Conservation (phyloP, 30 jellyfish, hydroid and myxozoan species). For the Aurelia aurita complex sp. Pacific region DNA sequence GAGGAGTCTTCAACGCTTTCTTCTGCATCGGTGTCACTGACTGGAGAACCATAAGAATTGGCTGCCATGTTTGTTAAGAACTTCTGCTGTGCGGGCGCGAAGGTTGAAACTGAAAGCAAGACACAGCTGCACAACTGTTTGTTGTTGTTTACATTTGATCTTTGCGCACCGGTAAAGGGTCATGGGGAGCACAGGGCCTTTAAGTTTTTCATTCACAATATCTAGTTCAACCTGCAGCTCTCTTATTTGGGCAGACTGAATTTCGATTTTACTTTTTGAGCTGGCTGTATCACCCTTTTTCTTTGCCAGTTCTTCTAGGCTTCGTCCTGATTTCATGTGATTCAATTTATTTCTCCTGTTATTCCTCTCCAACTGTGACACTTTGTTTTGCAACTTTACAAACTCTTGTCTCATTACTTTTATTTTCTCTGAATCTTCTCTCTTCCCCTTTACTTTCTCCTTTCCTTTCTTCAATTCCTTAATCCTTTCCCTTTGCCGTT, state of each 20-base stretch:
- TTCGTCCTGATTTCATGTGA: not conserved
- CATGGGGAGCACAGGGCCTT: no score
- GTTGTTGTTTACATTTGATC: no score
- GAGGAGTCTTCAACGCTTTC: no score
- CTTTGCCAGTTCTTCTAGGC: slow-evolving; percentile 7
- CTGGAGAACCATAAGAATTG: no score
- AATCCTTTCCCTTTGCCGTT: slow-evolving; percentile 4
- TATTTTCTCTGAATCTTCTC: not conserved
- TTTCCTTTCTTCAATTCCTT: not conserved
- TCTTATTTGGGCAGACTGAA: not conserved
- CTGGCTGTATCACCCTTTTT: not conserved
- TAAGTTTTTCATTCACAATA: not conserved
- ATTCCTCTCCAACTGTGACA: slow-evolving; percentile 13
- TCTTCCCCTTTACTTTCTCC: not conserved
- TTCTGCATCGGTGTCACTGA: no score
- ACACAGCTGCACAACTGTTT: no score
- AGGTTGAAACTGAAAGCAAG: no score
- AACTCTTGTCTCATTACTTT: not conserved
- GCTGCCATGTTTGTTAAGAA: no score
- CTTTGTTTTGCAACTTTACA: not conserved
- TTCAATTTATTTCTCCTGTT: slow-evolving; percentile 5
- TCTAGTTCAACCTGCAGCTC: slow-evolving; percentile 2
- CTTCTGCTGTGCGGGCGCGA: no score
- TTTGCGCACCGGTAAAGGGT: no score
- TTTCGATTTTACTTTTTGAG: not conserved